Percentiles rank a stretch among this genome's conserved stretches.
These are phyloP conservation scores for Hypotaenidia okinawae DNA, from an alignment of 2,797 vertebrate species.

Conservation along the genomic window DNA sequence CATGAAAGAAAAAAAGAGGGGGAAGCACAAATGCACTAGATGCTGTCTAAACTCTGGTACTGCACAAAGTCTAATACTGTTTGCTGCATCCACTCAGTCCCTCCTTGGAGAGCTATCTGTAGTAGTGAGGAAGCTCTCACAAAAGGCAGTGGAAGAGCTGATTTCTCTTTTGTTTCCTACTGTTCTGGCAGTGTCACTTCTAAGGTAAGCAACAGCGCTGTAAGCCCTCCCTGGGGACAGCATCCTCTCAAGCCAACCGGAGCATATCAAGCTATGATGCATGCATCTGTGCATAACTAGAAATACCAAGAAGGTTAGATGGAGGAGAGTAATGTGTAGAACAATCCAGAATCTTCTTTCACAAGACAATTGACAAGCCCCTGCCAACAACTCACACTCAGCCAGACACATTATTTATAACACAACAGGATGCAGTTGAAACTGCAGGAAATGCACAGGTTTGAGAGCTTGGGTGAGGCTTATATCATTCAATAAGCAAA, in stretches of 20 bases:
- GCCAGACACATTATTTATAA: conserved; percentile 16
- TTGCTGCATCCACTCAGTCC: background rate
- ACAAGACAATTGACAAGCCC: background rate
- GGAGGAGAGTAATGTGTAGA: background rate
- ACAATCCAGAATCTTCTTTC: background rate
- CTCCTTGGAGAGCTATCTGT: background rate
- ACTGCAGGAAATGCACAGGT: background rate
- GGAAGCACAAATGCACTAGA: background rate
- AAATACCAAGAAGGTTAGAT: background rate
- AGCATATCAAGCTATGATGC: background rate
- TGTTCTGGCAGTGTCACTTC: background rate
- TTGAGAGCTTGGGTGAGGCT: background rate
- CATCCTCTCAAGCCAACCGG: background rate
- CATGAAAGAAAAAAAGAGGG: background rate
- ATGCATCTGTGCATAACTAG: accelerated
- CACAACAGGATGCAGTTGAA: background rate
- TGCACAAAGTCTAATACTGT: accelerated
- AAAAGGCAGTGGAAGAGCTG: background rate
- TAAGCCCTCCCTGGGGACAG: background rate
- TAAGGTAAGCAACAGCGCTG: background rate
- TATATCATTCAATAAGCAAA: background rate
- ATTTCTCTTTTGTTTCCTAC: background rate
- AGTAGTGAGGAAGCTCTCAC: background rate
- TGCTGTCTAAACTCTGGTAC: background rate
- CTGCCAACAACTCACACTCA: background rate